Conservation (phyloP, 1,140 invertebrate genomes). For the Chymomyza costata region DNA sequence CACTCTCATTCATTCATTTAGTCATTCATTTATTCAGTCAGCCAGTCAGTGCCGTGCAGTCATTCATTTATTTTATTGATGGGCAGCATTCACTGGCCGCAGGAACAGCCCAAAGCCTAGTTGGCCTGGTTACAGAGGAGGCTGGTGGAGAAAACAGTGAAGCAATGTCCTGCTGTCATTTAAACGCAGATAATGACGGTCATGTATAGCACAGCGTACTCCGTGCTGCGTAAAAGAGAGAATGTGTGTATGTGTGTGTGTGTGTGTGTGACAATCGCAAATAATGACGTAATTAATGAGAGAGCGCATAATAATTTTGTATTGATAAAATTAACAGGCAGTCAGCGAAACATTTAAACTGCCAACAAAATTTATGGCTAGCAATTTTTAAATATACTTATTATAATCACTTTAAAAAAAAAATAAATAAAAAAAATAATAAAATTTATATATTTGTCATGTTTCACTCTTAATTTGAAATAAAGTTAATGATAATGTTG, state of each 20-base stretch:
- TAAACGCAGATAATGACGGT: slow-evolving; percentile 30
- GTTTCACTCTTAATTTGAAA: too few relatives aligned
- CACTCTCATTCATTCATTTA: too few relatives aligned
- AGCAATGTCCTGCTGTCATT: slow-evolving; percentile 23
- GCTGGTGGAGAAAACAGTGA: too few relatives aligned
- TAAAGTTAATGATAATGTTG: too few relatives aligned
- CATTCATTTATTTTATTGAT: slow-evolving; percentile 54
- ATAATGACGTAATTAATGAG: slow-evolving; percentile 67
- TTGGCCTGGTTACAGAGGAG: background rate
- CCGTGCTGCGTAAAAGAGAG: too few relatives aligned
- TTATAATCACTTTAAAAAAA: too few relatives aligned
- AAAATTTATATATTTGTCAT: too few relatives aligned
- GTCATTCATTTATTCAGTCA: too few relatives aligned
- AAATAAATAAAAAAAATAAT: too few relatives aligned
- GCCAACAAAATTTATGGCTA: slow-evolving; percentile 13
- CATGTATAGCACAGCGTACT: slow-evolving; percentile 4
- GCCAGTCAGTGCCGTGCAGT: too few relatives aligned
- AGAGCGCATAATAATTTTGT: slow-evolving; percentile 45
- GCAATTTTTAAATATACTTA: slow-evolving; percentile 12
- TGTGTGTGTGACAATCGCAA: slow-evolving; percentile 60
- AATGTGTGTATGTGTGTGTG: too few relatives aligned
- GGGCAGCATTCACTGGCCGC: slow-evolving; percentile 31
- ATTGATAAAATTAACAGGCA: slow-evolving; percentile 52
- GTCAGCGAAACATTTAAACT: slow-evolving; percentile 12
- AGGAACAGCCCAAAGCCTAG: slow-evolving; percentile 14